These are phyloP conservation scores for Pelecanus crispus DNA, from an alignment of 2,113 vertebrate species.

Conservation along the genomic window DNA sequence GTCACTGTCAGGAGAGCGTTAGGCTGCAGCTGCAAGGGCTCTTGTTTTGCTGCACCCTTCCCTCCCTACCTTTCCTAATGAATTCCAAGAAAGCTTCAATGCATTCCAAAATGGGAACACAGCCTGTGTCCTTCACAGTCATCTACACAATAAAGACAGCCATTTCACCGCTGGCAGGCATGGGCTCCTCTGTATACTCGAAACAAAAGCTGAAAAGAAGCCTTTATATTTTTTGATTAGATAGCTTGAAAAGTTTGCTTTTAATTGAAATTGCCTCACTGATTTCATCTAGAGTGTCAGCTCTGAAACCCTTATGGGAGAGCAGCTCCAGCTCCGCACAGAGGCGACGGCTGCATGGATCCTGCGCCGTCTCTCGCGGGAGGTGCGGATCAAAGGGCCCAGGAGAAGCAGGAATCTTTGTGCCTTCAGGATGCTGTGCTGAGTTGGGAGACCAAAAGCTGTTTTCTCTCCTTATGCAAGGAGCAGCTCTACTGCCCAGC, in stretches of 20 bases:
- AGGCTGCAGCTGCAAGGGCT: slow-evolving; percentile 7
- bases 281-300: background rate
- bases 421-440: background rate
- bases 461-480: background rate
- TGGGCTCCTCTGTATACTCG: slow-evolving; percentile 2
- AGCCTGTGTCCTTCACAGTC: background rate
- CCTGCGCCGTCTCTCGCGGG: accelerated
- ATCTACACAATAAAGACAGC: slow-evolving; percentile 35
- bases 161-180: slow-evolving; percentile 17
- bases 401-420: accelerated
- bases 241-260: slow-evolving; percentile 43
- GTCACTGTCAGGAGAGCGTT: background rate
- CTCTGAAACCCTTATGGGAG: background rate
- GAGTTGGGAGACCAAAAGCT: background rate
- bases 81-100: slow-evolving; percentile 42
- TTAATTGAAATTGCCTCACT: background rate
- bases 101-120: slow-evolving; percentile 1
- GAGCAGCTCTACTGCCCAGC: background rate
- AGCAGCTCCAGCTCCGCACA: background rate
- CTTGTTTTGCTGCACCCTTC: background rate
- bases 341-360: accelerated
- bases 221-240: slow-evolving; percentile 41
- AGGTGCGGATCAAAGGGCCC: accelerated
- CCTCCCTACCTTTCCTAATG: slow-evolving; percentile 40
- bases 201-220: slow-evolving; percentile 46